phyloP scores from a whole-genome alignment of 2,888 invertebrate species.

The Aleiodes leptofemur region DNA sequence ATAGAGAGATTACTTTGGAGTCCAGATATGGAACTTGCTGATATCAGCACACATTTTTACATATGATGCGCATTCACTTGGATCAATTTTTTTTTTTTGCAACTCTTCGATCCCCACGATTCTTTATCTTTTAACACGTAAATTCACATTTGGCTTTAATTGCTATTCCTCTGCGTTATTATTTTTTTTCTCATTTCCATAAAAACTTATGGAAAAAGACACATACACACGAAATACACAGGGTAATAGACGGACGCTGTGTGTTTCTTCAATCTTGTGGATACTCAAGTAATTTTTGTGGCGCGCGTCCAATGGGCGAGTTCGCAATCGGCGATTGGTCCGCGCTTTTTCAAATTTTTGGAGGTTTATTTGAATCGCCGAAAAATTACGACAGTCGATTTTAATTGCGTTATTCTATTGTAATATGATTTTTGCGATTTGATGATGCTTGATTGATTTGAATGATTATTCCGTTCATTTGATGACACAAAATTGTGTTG shows the following conservation, averaged over 20 bases:
- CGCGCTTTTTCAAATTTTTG: background rate
- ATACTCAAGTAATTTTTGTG: background rate
- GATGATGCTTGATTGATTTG: too few relatives aligned
- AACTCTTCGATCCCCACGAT: background rate
- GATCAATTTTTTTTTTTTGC: background rate
- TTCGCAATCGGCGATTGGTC: constrained; percentile 9
- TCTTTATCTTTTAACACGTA: background rate
- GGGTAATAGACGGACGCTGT: constrained; percentile 33
- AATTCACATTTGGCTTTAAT: background rate
- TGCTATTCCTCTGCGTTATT: background rate
- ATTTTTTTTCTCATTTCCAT: background rate
- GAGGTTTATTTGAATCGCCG: background rate
- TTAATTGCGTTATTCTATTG: too few relatives aligned
- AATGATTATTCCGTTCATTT: too few relatives aligned
- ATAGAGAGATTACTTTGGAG: constrained; percentile 2
- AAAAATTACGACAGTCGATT: too few relatives aligned
- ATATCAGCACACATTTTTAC: background rate
- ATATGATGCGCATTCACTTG: background rate
- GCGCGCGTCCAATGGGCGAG: constrained; percentile 17
- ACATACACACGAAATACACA: constrained; percentile 16
- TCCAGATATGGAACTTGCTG: background rate
- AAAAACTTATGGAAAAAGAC: background rate
- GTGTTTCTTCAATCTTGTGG: background rate
- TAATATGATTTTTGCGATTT: too few relatives aligned
- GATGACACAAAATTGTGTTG: too few relatives aligned